Base-by-base conservation (phyloP, 2,888 invertebrate species). In the Oxystoma pomonae region DNA sequence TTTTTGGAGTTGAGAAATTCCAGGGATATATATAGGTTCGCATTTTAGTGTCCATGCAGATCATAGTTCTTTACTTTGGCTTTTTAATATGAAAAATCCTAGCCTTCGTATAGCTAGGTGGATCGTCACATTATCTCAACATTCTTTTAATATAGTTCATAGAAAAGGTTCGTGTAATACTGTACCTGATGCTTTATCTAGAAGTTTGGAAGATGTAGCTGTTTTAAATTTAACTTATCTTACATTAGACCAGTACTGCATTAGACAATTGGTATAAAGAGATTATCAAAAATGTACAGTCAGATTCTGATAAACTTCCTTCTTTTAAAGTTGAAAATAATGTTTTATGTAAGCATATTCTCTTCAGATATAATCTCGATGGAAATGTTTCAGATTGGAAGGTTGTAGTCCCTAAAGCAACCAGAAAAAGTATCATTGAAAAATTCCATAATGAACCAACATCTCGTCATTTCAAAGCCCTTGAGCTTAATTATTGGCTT, bases 401-500 rank as follows among this genome's bases (percentile, higher is more conserved):
- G 63, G 63, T 70, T 59, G 66, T 70, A 1, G 65, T 71, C 2
- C 69, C 68, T 55, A 59, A 61, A 2, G 58, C 17, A 2, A 60
- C 68, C 60, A 58, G 65, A 49, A 3, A 9, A 16, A 60, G 66
- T 49, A 20, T 67, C 19, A 35, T 69, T 1, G 17, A 58, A 49
- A 7, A 52, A 12, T 66, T 49, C 66, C 71, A 70, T 64, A 67
- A 69, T 59, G 55, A 35, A 63, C 49, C 63, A 60, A 22, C 68
- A 70, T 61, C 67, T 71, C 9, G 69, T 67, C n/a, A 21, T 69
- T 21, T 67, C 60, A 16, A 71, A 69, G 64, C 70, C 72, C 22
- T 35, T 17, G 62, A 65, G 17, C 18, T 67, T 1, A 71, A 71
- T 64, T 71, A 63, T 20, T 63, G 63, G 63, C 55, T 66, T 3